A percentile compares a stretch with the other conserved stretches of the same genome.
Conservation (phyloP, 2,888 invertebrate genomes). For the Trissolcus brochymenae region DNA sequence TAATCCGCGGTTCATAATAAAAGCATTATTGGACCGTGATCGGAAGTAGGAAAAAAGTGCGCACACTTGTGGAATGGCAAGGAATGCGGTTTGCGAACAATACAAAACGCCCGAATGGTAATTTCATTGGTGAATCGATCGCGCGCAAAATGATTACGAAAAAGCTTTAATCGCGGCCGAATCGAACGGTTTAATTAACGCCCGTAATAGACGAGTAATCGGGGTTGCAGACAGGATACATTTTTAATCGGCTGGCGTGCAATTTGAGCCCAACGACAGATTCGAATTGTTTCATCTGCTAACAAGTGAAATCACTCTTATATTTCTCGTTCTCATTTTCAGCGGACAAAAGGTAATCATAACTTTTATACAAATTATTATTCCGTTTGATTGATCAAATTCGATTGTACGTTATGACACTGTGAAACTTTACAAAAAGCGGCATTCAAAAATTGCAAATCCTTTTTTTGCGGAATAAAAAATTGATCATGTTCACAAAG, state of each 20-base stretch:
- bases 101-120: conserved; percentile 19
- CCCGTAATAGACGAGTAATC: conserved; percentile 51
- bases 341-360: conserved; percentile 36
- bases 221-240: conserved; percentile 48
- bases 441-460: too few species aligned
- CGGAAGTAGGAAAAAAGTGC: conserved; percentile 14
- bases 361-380: conserved; percentile 17
- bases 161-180: conserved; percentile 55
- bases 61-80: conserved; percentile 49
- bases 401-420: conserved; percentile 29
- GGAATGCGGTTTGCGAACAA: conserved; percentile 37
- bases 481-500: not conserved
- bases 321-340: conserved; percentile 35
- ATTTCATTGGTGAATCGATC: conserved; percentile 52
- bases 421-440: too few species aligned
- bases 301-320: conserved; percentile 37
- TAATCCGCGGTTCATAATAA: conserved; percentile 37
- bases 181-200: conserved; percentile 56
- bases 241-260: conserved; percentile 47
- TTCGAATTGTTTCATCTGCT: conserved; percentile 45
- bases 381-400: conserved; percentile 6
- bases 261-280: conserved; percentile 37
- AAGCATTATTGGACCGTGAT: conserved; percentile 27
- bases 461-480: not conserved
- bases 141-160: conserved; percentile 50